These are phyloP conservation scores for Drosophila teissieri DNA, from an alignment of 1,140 invertebrate species.

Conservation along the genomic window DNA sequence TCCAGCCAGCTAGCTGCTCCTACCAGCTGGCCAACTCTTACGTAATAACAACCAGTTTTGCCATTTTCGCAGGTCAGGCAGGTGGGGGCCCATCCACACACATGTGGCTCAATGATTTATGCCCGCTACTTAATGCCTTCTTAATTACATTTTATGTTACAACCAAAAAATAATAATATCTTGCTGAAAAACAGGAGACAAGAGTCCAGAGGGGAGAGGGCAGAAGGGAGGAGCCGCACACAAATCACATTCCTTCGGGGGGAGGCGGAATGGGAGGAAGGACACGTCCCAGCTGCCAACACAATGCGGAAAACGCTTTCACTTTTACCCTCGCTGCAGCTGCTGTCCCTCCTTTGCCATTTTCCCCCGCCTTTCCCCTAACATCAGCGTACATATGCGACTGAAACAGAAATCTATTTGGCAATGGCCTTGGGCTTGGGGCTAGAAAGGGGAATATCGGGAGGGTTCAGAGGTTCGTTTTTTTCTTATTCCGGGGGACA, in stretches of 20 bases:
- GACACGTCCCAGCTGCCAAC: slow-evolving; percentile 53
- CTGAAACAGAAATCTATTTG: slow-evolving; percentile 59
- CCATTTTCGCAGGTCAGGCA: slow-evolving; percentile 3
- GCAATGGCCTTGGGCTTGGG: slow-evolving; percentile 38
- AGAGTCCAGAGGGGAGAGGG: slow-evolving; percentile 1
- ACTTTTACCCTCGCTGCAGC: slow-evolving; percentile 71
- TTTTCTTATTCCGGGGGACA: slow-evolving; percentile 11
- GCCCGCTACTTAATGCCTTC: slow-evolving; percentile 78
- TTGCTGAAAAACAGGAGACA: slow-evolving; percentile 55
- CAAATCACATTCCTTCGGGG: slow-evolving; percentile 58
- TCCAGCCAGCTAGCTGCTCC: no score
- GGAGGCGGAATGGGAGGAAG: slow-evolving; percentile 7
- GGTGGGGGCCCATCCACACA: slow-evolving; percentile 33
- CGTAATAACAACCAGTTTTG: slow-evolving; percentile 25
- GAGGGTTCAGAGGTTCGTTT: background rate
- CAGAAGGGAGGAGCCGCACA: slow-evolving; percentile 21
- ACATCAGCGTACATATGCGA: slow-evolving; percentile 48
- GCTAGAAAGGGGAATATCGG: background rate
- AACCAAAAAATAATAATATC: slow-evolving; percentile 54
- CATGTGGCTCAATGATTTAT: slow-evolving; percentile 68
- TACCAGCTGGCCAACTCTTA: slow-evolving; percentile 10
- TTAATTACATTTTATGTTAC: slow-evolving; percentile 79
- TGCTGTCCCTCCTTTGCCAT: slow-evolving; percentile 40
- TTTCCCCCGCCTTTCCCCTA: background rate
- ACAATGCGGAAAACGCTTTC: slow-evolving; percentile 59